These are phyloP conservation scores for Aradophagus sp. DNA, from an alignment of 1,140 invertebrate genomes.

Conservation along the genomic window DNA sequence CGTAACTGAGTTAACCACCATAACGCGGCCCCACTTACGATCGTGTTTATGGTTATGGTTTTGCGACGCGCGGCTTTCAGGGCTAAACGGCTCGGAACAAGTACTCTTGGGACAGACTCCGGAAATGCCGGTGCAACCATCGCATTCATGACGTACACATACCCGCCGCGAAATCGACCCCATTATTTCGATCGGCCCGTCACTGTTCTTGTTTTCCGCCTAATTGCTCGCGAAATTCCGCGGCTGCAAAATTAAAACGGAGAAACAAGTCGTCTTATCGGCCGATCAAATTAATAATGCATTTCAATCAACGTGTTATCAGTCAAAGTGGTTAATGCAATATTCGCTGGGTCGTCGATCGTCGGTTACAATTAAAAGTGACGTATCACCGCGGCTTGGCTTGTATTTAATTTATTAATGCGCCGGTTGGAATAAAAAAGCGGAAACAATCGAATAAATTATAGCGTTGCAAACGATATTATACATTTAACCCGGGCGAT, in stretches of 20 bases:
- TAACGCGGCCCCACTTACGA: slow-evolving; percentile 44
- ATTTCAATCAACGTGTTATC: no score
- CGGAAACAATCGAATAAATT: slow-evolving; percentile 33
- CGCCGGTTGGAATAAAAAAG: background rate
- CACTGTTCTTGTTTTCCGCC: slow-evolving; percentile 2
- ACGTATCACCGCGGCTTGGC: no score
- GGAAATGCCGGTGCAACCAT: slow-evolving; percentile 9
- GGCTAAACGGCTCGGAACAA: slow-evolving; percentile 41
- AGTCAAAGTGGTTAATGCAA: no score
- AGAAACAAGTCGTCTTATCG: slow-evolving; percentile 2
- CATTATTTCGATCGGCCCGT: slow-evolving; percentile 15
- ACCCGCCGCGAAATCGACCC: slow-evolving; percentile 5
- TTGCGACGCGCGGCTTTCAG: slow-evolving; percentile 22
- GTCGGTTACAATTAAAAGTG: no score
- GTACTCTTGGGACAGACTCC: slow-evolving; percentile 30
- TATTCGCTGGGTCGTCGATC: no score
- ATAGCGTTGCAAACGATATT: slow-evolving; percentile 21
- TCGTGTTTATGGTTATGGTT: slow-evolving; percentile 50
- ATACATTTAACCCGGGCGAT: slow-evolving; percentile 7
- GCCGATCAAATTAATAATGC: no score
- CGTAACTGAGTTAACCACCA: slow-evolving; percentile 50
- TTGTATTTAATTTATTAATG: slow-evolving; percentile 16
- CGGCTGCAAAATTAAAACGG: background rate
- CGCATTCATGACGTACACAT: slow-evolving; percentile 13
- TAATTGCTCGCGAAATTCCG: slow-evolving; percentile 16